Evolutionary conservation across 1,140 invertebrate genomes (phyloP).

Genomic region (Pentalonia nigronervosa): DNA sequence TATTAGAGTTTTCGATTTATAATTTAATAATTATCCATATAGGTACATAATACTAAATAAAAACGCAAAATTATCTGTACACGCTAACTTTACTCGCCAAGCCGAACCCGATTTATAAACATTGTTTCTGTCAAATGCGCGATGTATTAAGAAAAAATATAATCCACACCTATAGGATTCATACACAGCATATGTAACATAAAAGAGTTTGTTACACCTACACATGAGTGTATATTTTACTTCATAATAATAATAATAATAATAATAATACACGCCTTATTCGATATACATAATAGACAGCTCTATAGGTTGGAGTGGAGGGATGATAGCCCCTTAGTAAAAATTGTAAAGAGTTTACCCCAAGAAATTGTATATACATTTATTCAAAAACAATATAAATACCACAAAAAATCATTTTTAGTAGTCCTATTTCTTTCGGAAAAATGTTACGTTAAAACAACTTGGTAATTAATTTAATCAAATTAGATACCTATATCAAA

Average conservation of each 20-base stretch:
- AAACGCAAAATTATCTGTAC: neutral
- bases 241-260: neutral
- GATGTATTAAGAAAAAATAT: neutral
- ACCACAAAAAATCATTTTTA: neutral
- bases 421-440: neutral
- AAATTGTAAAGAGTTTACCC: neutral
- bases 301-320: neutral
- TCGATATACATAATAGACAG: neutral
- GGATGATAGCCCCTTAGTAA: neutral
- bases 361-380: neutral
- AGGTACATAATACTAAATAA: neutral
- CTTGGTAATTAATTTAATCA: neutral
- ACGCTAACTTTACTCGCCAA: neutral
- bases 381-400: neutral
- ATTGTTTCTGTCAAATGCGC: neutral
- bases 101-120: neutral
- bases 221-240: neutral
- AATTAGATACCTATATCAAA: too few species aligned
- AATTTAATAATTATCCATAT: neutral
- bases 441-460: neutral
- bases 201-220: neutral
- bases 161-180: neutral
- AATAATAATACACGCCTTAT: neutral
- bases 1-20: neutral
- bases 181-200: neutral